Conservation (phyloP, 2,888 invertebrate species). For the Dryobota labecula region DNA sequence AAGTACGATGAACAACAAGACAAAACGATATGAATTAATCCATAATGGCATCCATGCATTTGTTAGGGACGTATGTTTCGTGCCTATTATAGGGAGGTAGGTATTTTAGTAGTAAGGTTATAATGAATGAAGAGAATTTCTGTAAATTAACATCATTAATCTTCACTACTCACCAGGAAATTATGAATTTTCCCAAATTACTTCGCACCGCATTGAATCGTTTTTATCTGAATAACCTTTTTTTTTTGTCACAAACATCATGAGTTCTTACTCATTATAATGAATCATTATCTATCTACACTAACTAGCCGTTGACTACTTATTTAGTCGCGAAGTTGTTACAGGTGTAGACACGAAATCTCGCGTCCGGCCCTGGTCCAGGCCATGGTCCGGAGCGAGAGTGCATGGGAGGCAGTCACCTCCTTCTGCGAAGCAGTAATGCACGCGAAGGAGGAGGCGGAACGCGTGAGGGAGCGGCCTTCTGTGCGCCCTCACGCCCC, state of each 20-base stretch:
- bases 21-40: no score
- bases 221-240: slow-evolving; percentile 20
- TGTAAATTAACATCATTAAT: slow-evolving; percentile 4
- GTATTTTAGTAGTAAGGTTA: background rate
- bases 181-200: slow-evolving; percentile 13
- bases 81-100: no score
- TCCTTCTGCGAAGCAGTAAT: no score
- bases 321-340: slow-evolving; percentile 25
- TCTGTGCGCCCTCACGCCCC: no score
- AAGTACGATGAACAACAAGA: background rate
- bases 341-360: background rate
- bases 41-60: no score
- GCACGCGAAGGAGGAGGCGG: no score
- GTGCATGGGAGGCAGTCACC: no score
- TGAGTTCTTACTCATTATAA: slow-evolving; percentile 33
- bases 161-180: background rate
- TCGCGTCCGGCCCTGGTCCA: no score
- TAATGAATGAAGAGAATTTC: background rate
- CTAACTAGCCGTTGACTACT: slow-evolving; percentile 20
- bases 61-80: no score
- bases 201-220: background rate
- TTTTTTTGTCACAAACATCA: slow-evolving; percentile 39
- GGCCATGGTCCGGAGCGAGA: no score
- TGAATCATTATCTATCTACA: slow-evolving; percentile 33
- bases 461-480: no score